Conservation (phyloP, 2,797 vertebrate species). For the Crax fasciolata region DNA sequence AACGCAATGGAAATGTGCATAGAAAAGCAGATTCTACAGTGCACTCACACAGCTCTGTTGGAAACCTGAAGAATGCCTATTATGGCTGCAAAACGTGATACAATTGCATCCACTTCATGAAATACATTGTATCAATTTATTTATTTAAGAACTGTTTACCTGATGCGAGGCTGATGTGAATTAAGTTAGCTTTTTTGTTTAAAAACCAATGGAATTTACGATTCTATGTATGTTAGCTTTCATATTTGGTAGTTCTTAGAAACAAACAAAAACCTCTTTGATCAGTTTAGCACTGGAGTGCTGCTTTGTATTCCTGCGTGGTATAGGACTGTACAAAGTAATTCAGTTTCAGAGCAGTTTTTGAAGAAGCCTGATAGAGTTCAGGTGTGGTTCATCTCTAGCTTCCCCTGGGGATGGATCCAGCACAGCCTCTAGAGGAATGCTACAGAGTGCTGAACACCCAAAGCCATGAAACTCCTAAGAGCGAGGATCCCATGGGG, state of each 20-base stretch:
- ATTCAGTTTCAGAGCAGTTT: background rate
- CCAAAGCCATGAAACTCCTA: background rate
- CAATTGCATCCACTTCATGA: background rate
- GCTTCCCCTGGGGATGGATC: background rate
- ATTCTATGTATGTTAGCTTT: background rate
- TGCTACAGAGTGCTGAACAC: background rate
- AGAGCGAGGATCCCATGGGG: background rate
- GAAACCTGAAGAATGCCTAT: background rate
- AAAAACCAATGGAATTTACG: background rate
- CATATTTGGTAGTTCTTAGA: background rate
- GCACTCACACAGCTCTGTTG: background rate
- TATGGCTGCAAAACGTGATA: background rate
- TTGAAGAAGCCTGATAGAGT: background rate
- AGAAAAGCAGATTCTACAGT: background rate
- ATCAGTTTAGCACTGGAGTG: background rate
- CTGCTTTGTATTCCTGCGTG: background rate
- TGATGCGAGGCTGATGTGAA: background rate
- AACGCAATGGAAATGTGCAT: background rate
- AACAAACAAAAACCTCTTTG: background rate
- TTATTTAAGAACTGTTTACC: background rate
- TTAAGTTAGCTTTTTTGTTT: background rate
- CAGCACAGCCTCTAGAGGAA: background rate
- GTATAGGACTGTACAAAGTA: background rate
- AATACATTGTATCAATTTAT: background rate
- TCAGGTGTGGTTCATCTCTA: background rate